These are phyloP conservation scores for Hedychridium roseum DNA, from an alignment of 2,888 invertebrate genomes.

Conservation along the genomic window DNA sequence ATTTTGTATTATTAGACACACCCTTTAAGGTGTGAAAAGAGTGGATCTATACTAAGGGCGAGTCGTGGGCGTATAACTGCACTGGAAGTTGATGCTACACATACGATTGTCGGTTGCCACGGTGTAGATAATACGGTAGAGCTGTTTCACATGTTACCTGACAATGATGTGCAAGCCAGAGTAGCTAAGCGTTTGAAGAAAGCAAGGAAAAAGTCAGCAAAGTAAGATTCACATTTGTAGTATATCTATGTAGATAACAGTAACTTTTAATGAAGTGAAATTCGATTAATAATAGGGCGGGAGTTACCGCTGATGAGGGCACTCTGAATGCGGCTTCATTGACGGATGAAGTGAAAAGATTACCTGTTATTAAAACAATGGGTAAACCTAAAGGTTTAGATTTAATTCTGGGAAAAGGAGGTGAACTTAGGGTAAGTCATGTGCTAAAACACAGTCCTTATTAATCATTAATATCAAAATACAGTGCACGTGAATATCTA, in stretches of 20 bases:
- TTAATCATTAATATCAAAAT: not conserved
- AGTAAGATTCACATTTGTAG: constrained; percentile 25
- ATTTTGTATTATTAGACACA: constrained; percentile 61
- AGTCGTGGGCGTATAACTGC: constrained; percentile 83
- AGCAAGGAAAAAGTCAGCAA: constrained; percentile 68
- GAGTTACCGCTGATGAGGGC: constrained; percentile 36
- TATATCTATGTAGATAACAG: constrained; percentile 5
- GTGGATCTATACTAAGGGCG: constrained; percentile 81
- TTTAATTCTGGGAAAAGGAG: constrained; percentile 74
- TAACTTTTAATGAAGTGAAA: not conserved
- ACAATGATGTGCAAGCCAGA: constrained; percentile 76
- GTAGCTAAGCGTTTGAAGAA: constrained; percentile 83
- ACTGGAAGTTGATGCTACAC: constrained; percentile 76
- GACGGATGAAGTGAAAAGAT: constrained; percentile 76
- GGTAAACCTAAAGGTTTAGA: constrained; percentile 76
- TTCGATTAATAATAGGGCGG: constrained; percentile 27
- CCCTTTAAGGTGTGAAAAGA: constrained; percentile 78
- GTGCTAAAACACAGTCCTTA: constrained; percentile 7
- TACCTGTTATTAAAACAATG: constrained; percentile 72
- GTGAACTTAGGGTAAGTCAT: constrained; percentile 70
- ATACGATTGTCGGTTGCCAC: constrained; percentile 80
- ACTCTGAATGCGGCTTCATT: constrained; percentile 65
- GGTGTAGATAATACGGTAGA: constrained; percentile 85
- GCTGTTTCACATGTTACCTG: constrained; percentile 80
- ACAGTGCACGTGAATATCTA: constrained; percentile 1